A percentile compares a stretch with the other conserved stretches of the same genome.
phyloP scores from a whole-genome alignment of 1,140 invertebrate species.

The Tetragnatha versicolor region DNA sequence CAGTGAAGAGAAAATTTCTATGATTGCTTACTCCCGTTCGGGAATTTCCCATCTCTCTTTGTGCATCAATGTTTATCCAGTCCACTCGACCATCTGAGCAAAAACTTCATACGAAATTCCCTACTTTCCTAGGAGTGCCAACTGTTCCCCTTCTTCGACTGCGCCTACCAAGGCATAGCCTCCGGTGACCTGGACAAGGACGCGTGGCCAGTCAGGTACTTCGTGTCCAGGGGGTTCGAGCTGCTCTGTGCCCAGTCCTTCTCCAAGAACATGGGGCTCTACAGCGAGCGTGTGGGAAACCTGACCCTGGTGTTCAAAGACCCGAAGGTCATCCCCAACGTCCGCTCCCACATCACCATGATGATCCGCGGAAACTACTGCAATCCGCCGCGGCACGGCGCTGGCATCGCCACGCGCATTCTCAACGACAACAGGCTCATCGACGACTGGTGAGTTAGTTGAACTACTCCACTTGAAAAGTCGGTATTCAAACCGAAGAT shows the following conservation, averaged over 20 bases:
- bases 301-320: constrained; percentile 79
- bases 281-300: constrained; percentile 92
- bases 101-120: too few species aligned
- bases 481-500: too few species aligned
- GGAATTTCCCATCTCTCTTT: not conserved
- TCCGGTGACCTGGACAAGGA: constrained; percentile 91
- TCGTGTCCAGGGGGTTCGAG: constrained; percentile 84
- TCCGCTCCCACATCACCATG: constrained; percentile 88
- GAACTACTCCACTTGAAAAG: too few species aligned
- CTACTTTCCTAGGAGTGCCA: constrained; percentile 71
- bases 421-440: constrained; percentile 79
- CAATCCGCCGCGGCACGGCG: constrained; percentile 74
- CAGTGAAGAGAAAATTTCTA: not conserved
- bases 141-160: constrained; percentile 92
- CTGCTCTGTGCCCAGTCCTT: constrained; percentile 93
- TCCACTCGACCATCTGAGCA: not conserved
- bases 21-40: not conserved
- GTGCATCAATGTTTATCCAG: not conserved
- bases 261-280: constrained; percentile 97
- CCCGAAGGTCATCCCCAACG: constrained; percentile 68
- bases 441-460: constrained; percentile 77
- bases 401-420: constrained; percentile 85
- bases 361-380: constrained; percentile 72
- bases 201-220: constrained; percentile 89
- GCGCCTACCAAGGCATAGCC: constrained; percentile 99